Conservation (phyloP, 2,888 invertebrate genomes). For the Malthinus seriepunctatus region DNA sequence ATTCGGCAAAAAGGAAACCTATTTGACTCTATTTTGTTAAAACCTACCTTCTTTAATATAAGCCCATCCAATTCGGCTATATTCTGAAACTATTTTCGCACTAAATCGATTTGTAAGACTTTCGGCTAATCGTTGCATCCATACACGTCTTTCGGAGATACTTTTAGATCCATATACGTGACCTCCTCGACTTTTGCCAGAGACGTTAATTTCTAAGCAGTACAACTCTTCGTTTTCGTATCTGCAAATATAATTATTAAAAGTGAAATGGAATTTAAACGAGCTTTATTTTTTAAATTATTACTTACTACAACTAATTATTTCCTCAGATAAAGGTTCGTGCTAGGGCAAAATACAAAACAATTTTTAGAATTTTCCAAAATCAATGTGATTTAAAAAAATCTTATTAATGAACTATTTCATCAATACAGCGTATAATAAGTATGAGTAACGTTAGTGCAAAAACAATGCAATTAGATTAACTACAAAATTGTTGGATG, state of each 20-base stretch:
- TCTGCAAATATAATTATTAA: conserved; percentile 40
- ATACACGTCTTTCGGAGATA: conserved; percentile 62
- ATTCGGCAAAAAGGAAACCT: too few species aligned
- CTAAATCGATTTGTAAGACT: conserved; percentile 71
- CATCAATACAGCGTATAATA: too few species aligned
- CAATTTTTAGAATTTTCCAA: conserved; percentile 9
- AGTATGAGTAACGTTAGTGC: too few species aligned
- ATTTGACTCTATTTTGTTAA: too few species aligned
- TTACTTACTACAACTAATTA: too few species aligned
- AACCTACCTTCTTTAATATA: conserved; percentile 67
- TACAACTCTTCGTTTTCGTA: conserved; percentile 62
- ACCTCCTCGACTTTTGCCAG: conserved; percentile 58
- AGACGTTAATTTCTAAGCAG: conserved; percentile 66
- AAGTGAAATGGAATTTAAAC: conserved; percentile 5
- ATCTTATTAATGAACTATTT: background rate
- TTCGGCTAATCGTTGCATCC: conserved; percentile 82
- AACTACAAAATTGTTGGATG: too few species aligned
- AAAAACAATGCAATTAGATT: too few species aligned
- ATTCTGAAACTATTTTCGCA: conserved; percentile 69
- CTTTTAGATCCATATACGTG: conserved; percentile 62
- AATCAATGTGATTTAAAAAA: too few species aligned
- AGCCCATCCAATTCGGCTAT: conserved; percentile 79
- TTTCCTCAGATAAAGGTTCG: too few species aligned
- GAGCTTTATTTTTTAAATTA: background rate
- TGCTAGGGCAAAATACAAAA: too few species aligned